Conservation (phyloP, 2,797 vertebrate species). For the Enteromius anoplus region DNA sequence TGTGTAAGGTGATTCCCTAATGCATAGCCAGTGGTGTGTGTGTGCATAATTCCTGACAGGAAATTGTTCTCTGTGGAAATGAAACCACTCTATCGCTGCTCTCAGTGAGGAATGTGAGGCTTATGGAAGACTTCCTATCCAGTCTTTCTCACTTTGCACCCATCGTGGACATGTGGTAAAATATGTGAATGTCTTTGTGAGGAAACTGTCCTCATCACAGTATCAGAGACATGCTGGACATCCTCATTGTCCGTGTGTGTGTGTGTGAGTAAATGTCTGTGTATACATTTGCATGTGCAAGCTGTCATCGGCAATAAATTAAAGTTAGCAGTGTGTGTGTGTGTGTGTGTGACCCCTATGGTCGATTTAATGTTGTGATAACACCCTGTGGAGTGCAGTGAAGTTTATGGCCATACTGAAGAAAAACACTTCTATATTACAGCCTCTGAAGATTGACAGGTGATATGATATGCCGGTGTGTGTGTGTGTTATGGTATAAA, state of each 20-base stretch:
- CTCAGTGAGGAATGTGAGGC: slow-evolving; percentile 61
- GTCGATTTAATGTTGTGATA: slow-evolving; percentile 50
- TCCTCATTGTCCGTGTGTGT: slow-evolving; percentile 23
- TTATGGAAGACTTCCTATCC: slow-evolving; percentile 63
- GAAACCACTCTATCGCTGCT: slow-evolving; percentile 58
- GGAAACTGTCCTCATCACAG: slow-evolving; percentile 25
- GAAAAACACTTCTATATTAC: slow-evolving; percentile 57
- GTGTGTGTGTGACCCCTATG: slow-evolving; percentile 32
- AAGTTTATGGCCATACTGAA: slow-evolving; percentile 57
- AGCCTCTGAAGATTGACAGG: slow-evolving; percentile 44
- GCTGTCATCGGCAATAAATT: slow-evolving; percentile 42
- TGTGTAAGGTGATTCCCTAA: slow-evolving; percentile 57
- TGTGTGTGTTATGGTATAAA: slow-evolving; percentile 52
- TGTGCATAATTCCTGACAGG: slow-evolving; percentile 58
- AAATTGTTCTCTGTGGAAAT: slow-evolving; percentile 66
- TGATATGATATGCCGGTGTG: slow-evolving; percentile 44
- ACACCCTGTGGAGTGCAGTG: slow-evolving; percentile 53
- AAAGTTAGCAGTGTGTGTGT: slow-evolving; percentile 27
- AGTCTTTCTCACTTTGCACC: slow-evolving; percentile 40
- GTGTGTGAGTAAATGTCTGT: background rate
- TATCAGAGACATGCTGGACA: slow-evolving; percentile 5
- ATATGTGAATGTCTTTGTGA: slow-evolving; percentile 33
- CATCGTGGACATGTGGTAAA: slow-evolving; percentile 29
- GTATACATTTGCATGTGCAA: slow-evolving; percentile 28
- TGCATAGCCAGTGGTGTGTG: slow-evolving; percentile 48